phyloP scores from a whole-genome alignment of 2,888 invertebrate genomes.

The Podabrus alpinus region DNA sequence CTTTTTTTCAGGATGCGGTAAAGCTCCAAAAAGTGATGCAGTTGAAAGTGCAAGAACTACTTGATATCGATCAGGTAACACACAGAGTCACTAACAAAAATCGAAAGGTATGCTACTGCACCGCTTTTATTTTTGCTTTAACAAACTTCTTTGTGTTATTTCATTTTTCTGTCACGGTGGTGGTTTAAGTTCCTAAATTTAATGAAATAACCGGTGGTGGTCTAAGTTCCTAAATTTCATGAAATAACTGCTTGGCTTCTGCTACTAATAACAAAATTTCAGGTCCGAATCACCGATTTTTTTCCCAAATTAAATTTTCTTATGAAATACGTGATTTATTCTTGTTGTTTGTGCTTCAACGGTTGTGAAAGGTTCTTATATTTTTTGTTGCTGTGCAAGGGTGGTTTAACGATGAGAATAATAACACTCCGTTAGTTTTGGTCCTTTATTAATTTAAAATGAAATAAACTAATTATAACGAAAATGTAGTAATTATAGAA shows the following conservation, averaged over 20 bases:
- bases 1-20: conserved; percentile 65
- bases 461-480: no score
- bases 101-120: conserved; percentile 51
- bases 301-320: not conserved
- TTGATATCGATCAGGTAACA: conserved; percentile 66
- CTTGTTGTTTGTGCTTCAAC: no score
- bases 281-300: not conserved
- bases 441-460: no score
- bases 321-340: not conserved
- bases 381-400: no score
- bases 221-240: not conserved
- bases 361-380: no score
- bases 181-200: not conserved
- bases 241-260: not conserved
- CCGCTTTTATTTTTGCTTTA: conserved; percentile 32
- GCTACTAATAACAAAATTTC: not conserved
- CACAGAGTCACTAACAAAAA: conserved; percentile 56
- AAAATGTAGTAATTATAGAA: no score
- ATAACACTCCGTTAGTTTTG: no score
- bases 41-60: conserved; percentile 70
- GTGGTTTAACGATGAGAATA: no score
- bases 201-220: not conserved
- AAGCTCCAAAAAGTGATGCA: conserved; percentile 74
- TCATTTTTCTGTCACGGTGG: conserved; percentile 13
- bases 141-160: not conserved